A percentile compares a stretch with the other conserved stretches of the same genome.
Evolutionary conservation across 2,888 invertebrate genomes (phyloP).

Genomic region (Eristalinus sepulchralis): DNA sequence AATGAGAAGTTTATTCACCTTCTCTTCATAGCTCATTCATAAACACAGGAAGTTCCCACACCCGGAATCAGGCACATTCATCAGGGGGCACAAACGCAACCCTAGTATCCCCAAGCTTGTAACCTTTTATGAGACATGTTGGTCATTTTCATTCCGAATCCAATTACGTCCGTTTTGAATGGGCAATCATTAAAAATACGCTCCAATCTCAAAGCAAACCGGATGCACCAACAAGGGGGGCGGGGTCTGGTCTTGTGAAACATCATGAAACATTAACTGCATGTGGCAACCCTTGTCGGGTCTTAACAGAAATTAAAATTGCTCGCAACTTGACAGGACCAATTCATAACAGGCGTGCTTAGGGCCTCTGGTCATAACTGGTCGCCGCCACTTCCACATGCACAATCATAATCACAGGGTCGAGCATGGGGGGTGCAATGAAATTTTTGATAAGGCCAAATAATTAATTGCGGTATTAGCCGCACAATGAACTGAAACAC

Average conservation of each 20-base stretch:
- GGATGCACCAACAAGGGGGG: not conserved
- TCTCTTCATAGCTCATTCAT: not conserved
- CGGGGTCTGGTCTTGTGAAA: not conserved
- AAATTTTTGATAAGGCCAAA: slow-evolving; percentile 64
- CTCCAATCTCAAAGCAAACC: not conserved
- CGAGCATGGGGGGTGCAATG: not conserved
- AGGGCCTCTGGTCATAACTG: not conserved
- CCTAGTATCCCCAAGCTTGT: not conserved
- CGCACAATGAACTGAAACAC: slow-evolving; percentile 46
- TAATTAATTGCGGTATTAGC: slow-evolving; percentile 62
- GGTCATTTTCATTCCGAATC: not conserved
- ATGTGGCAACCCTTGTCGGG: not conserved
- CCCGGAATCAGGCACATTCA: not conserved
- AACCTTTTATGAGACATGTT: not conserved
- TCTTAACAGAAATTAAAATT: not conserved
- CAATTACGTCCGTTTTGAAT: not conserved
- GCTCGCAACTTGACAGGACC: not conserved
- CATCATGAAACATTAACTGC: not conserved
- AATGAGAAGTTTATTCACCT: not conserved
- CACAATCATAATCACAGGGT: slow-evolving; percentile 33
- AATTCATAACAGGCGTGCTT: not conserved
- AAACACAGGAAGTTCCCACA: not conserved
- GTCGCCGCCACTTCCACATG: not conserved
- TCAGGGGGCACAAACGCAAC: not conserved
- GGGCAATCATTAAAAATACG: not conserved